Conservation (phyloP, 2,888 invertebrate species). For the Synanthedon vespiformis region DNA sequence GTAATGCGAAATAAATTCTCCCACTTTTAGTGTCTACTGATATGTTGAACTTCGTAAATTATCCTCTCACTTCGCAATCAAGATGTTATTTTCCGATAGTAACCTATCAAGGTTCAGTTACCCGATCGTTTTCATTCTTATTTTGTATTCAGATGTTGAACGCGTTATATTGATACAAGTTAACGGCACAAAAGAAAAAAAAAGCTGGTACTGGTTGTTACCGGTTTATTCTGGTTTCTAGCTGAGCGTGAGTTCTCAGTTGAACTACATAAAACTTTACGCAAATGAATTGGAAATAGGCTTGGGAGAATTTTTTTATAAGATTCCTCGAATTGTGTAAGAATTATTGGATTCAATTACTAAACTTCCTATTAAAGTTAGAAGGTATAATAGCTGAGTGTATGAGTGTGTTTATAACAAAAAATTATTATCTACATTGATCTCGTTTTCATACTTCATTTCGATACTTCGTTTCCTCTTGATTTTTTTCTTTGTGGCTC, state of each 20-base stretch:
- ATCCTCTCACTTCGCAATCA: not conserved
- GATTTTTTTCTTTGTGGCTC: too few relatives aligned
- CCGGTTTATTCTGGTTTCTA: constrained; percentile 34
- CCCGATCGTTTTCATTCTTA: constrained; percentile 30
- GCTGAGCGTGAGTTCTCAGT: constrained; percentile 21
- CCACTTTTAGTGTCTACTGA: not conserved
- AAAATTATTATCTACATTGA: too few relatives aligned
- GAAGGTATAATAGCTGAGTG: too few relatives aligned
- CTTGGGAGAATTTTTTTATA: constrained; percentile 1
- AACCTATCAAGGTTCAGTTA: constrained; percentile 27
- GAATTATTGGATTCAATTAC: too few relatives aligned
- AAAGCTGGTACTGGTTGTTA: constrained; percentile 27
- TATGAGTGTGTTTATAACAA: too few relatives aligned
- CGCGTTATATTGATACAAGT: constrained; percentile 33
- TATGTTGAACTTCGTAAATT: not conserved
- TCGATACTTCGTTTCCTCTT: too few relatives aligned
- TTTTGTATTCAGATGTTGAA: constrained; percentile 41
- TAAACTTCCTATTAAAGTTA: too few relatives aligned
- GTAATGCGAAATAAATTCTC: too few relatives aligned
- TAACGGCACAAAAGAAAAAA: constrained; percentile 39
- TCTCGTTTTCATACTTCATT: too few relatives aligned
- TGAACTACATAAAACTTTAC: not conserved
- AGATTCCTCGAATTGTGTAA: too few relatives aligned
- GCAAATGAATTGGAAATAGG: constrained; percentile 1
- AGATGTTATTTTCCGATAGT: constrained; percentile 18